Conservation (phyloP, 2,113 vertebrate genomes). For the Fukomys damarensis region DNA sequence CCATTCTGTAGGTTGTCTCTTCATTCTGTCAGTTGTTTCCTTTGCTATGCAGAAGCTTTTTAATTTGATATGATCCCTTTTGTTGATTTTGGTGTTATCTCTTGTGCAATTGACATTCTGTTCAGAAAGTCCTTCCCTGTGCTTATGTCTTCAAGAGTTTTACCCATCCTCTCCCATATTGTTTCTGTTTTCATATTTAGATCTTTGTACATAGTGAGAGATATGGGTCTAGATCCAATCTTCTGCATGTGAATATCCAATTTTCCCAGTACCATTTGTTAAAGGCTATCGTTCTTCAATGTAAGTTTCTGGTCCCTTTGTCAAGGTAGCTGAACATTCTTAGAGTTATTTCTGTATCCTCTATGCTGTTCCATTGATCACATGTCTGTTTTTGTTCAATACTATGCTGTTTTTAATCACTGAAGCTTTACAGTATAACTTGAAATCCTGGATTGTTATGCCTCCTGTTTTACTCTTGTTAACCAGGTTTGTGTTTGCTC, state of each 20-base stretch:
- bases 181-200: background rate
- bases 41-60: background rate
- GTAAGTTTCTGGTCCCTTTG: background rate
- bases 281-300: background rate
- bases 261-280: background rate
- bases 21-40: background rate
- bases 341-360: background rate
- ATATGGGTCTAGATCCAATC: background rate
- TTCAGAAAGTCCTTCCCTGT: background rate
- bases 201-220: background rate
- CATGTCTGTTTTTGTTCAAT: background rate
- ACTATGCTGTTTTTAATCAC: background rate
- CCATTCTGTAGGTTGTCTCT: background rate
- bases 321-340: background rate
- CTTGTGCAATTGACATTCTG: background rate
- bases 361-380: background rate
- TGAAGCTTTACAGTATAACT: background rate
- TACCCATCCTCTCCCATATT: background rate
- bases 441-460: background rate
- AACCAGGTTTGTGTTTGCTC: background rate
- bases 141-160: too few species aligned
- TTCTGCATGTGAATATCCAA: background rate
- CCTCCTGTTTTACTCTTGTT: background rate
- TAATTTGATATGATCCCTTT: background rate
- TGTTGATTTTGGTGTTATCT: background rate